phyloP scores from a whole-genome alignment of 2,888 invertebrate genomes.

The Plagodis dolabraria region DNA sequence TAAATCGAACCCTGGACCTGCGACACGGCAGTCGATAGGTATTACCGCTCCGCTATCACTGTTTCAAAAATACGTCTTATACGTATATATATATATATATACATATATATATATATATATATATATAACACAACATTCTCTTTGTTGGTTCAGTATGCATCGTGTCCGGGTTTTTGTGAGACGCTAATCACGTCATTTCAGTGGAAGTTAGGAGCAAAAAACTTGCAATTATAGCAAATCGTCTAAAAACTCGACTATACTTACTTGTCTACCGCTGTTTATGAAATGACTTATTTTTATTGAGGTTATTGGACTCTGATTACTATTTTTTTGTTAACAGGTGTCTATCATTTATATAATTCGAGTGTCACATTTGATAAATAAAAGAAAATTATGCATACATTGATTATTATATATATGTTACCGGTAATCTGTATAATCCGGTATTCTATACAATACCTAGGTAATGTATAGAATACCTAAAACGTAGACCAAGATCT shows the following conservation, averaged over 20 bases:
- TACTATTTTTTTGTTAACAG: constrained; percentile 3
- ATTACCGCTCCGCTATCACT: too few species aligned
- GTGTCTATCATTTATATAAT: constrained; percentile 5
- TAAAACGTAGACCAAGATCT: too few species aligned
- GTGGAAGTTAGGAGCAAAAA: constrained; percentile 50
- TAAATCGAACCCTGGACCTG: too few species aligned
- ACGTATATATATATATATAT: constrained; percentile 31
- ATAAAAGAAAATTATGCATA: too few species aligned
- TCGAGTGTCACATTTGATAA: too few species aligned
- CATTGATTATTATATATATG: too few species aligned
- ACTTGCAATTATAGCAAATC: constrained; percentile 45
- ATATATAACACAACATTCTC: constrained; percentile 41
- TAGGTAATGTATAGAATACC: too few species aligned
- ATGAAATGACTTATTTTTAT: constrained; percentile 26
- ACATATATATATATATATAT: constrained; percentile 31
- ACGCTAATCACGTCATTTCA: constrained; percentile 52
- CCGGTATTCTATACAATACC: too few species aligned
- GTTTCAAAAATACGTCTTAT: constrained; percentile 2
- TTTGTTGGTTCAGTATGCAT: constrained; percentile 43
- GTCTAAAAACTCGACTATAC: constrained; percentile 33
- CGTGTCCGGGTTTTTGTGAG: constrained; percentile 60
- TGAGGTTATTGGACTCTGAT: constrained; percentile 25
- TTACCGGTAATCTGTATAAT: too few species aligned
- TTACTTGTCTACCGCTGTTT: constrained; percentile 25
- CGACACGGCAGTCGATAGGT: too few species aligned